phyloP scores from a whole-genome alignment of 2,888 invertebrate species.

The Operophtera brumata region DNA sequence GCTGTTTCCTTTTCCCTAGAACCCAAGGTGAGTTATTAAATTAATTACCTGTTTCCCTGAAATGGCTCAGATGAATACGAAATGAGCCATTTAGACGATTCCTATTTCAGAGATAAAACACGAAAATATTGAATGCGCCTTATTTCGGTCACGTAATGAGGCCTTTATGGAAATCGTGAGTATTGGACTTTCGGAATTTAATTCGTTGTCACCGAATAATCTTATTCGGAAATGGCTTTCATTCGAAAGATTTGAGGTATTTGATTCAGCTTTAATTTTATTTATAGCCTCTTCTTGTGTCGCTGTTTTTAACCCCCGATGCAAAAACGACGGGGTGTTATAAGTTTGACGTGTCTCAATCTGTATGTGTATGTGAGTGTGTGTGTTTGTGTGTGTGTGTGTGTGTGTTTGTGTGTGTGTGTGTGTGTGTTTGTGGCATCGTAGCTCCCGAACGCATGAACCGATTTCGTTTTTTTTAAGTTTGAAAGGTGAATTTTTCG shows the following conservation, averaged over 20 bases:
- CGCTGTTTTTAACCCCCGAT: background rate
- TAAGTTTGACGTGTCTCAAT: too few species aligned
- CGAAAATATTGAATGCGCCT: conserved; percentile 29
- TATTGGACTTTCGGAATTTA: conserved; percentile 18
- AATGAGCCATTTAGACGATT: conserved; percentile 31
- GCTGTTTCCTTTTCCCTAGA: background rate
- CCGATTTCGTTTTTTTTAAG: too few species aligned
- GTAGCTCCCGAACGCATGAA: too few species aligned
- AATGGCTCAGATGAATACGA: conserved; percentile 32
- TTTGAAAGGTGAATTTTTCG: too few species aligned
- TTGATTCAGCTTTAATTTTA: background rate
- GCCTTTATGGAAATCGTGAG: conserved; percentile 23
- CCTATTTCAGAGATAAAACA: conserved; percentile 34
- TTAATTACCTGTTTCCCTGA: conserved; percentile 33
- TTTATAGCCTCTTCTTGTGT: too few species aligned
- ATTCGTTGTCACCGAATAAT: conserved; percentile 16
- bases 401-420: too few species aligned
- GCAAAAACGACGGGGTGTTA: too few species aligned
- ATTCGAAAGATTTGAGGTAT: background rate
- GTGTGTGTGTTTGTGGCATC: too few species aligned
- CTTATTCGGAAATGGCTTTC: background rate
- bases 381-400: too few species aligned
- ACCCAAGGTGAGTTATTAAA: conserved; percentile 31
- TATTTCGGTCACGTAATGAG: conserved; percentile 25
- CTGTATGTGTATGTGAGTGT: too few species aligned